phyloP scores from a whole-genome alignment of 2,797 vertebrate genomes.

The Leptodactylus fallax region DNA sequence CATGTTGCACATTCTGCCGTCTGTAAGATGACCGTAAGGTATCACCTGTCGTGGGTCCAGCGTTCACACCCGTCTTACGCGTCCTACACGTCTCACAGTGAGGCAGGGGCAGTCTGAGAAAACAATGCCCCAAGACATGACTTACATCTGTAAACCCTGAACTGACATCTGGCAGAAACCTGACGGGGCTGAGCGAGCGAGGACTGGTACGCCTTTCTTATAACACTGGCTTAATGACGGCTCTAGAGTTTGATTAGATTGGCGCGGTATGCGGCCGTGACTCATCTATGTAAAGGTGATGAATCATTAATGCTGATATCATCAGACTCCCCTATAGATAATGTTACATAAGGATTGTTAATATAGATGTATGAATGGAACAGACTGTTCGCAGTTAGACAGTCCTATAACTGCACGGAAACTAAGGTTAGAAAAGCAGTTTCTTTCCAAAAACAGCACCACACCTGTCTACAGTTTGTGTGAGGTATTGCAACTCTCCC shows the following conservation, averaged over 20 bases:
- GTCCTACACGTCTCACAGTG: neutral
- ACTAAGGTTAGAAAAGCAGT: no score
- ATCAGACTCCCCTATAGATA: no score
- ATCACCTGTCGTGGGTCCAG: neutral
- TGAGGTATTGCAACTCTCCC: no score
- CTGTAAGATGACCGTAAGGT: neutral
- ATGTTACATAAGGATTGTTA: no score
- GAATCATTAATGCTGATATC: no score
- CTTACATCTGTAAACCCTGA: neutral
- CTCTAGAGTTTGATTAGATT: neutral
- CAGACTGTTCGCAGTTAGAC: no score
- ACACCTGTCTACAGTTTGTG: no score
- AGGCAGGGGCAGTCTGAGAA: slow-evolving; percentile 16
- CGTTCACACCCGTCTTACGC: slow-evolving; percentile 12
- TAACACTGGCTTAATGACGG: neutral
- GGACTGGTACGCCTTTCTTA: neutral
- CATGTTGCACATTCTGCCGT: neutral
- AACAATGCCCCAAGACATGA: slow-evolving; percentile 3
- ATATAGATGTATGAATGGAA: no score
- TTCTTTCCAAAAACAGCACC: no score
- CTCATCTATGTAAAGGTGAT: no score
- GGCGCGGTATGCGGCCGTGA: neutral
- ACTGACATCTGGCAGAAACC: neutral
- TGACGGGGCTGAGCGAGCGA: neutral
- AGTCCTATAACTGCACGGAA: no score